Base-by-base conservation (phyloP, 2,797 vertebrate species). In the Hirundo rustica region DNA sequence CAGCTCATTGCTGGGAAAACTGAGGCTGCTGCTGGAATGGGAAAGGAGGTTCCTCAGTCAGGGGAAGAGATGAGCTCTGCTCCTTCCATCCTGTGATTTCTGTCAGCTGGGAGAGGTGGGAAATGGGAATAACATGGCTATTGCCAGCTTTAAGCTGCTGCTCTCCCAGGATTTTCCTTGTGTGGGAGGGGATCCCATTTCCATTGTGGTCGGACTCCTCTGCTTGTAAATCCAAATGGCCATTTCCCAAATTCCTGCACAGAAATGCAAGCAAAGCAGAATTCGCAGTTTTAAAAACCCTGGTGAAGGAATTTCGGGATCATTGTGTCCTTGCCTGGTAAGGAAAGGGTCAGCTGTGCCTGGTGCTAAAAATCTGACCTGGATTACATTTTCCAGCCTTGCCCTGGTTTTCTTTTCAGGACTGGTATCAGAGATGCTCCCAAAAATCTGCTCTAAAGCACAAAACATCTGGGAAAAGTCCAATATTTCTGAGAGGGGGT, bases 261-360 rank as follows among this genome's bases (percentile, higher is more conserved):
- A 38, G 13, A 40, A 71, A 30, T 30, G 23, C 25, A 7, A 7
- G 6, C 40, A 27, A 61, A 11, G 5, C 5, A 14, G 1, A 40
- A 29, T 32, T 26, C 12, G 13, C 25, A 42, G 25, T 32, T 82
- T 3, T 3, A 30, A 86, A 51, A 61, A 40, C 4, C 11, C 13
- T 6, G 22, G 14, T 11, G 64, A 29, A 45, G 50, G 50, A 40
- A 60, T 51, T 48, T 83, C 3, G 11, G 36, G 25, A 20, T 76
- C 1, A 0, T 7, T 15, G 16, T 27, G 21, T 30, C 48, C 68
- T 67, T 57, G 17, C 16, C n/a, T 4, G 1, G 25, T 54, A 62
- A n/a, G 60, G 68, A 51, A 58, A 11, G 8, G 22, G 26, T 73
- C 45, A 50, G 38, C 47, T 76, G 38, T 23, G 2, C 38, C 45